These are phyloP conservation scores for rabbit (Oryctolagus cuniculus) DNA, from an alignment of 2,113 vertebrate species.

Conservation along the genomic window DNA sequence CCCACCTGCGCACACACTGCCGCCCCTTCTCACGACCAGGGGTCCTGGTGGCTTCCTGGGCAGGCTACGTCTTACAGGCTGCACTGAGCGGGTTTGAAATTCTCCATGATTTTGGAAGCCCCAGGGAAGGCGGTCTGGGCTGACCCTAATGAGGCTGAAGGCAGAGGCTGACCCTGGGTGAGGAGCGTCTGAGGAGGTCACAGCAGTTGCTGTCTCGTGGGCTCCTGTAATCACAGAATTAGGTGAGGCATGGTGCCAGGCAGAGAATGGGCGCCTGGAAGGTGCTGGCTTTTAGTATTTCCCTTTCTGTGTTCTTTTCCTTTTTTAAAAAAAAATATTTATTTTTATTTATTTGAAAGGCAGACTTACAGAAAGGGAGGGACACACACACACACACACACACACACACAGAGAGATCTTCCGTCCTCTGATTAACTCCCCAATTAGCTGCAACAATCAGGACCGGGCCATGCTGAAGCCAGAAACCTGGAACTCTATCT, in stretches of 20 bases:
- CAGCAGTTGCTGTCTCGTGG: neutral
- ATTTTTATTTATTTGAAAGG: too few relatives aligned
- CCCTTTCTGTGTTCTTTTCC: neutral
- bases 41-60: neutral
- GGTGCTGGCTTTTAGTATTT: neutral
- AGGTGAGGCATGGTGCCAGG: neutral
- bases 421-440: too few relatives aligned
- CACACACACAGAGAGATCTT: too few relatives aligned
- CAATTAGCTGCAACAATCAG: too few relatives aligned
- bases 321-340: too few relatives aligned
- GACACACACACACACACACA: too few relatives aligned
- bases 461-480: too few relatives aligned
- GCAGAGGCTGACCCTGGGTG: accelerated
- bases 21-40: neutral
- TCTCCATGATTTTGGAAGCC: neutral
- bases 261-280: neutral
- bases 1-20: too few relatives aligned
- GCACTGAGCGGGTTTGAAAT: neutral
- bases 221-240: neutral
- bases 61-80: accelerated
- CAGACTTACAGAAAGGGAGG: too few relatives aligned
- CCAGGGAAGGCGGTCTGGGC: too few relatives aligned
- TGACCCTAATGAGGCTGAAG: neutral
- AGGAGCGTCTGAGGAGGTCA: neutral
- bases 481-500: too few relatives aligned